These are phyloP conservation scores for Tachystola acroxantha DNA, from an alignment of 2,888 invertebrate species.

Conservation along the genomic window DNA sequence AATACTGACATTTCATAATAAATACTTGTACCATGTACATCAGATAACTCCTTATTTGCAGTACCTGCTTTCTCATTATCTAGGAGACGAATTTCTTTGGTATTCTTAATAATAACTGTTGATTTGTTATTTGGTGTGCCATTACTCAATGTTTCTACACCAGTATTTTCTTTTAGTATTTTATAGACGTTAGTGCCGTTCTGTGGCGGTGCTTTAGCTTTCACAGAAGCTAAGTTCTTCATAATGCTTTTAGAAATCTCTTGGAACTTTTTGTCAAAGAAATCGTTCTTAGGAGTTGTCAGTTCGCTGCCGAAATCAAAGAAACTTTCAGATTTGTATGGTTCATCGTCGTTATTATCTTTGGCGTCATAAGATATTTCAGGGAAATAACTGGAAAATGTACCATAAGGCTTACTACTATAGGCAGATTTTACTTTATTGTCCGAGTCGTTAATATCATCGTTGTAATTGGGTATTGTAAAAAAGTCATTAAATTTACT, in stretches of 20 bases:
- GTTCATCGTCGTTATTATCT: constrained; percentile 36
- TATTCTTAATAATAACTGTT: constrained; percentile 72
- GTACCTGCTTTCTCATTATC: constrained; percentile 64
- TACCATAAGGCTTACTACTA: constrained; percentile 42
- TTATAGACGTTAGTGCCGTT: constrained; percentile 48
- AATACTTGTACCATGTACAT: constrained; percentile 72
- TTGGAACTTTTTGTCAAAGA: constrained; percentile 73
- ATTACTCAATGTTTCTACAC: constrained; percentile 62
- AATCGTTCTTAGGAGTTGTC: constrained; percentile 74
- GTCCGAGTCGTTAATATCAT: constrained; percentile 42
- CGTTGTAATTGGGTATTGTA: constrained; percentile 64
- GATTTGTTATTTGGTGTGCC: constrained; percentile 68
- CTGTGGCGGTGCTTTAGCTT: constrained; percentile 39
- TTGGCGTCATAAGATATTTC: constrained; percentile 40
- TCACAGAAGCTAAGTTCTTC: constrained; percentile 62
- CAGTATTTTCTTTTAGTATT: constrained; percentile 48
- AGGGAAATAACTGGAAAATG: constrained; percentile 54
- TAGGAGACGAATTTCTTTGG: constrained; percentile 67
- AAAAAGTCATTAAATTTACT: constrained; percentile 75
- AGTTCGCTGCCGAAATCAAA: constrained; percentile 59
- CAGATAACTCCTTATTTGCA: constrained; percentile 56
- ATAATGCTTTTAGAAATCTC: constrained; percentile 73
- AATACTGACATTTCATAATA: constrained; percentile 71
- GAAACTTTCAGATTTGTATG: constrained; percentile 54
- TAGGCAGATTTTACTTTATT: constrained; percentile 49